Evolutionary conservation across 2,888 invertebrate species (phyloP), one percentile per base, ranked within the genome.

Genomic region (Metallyticus violacea): DNA sequence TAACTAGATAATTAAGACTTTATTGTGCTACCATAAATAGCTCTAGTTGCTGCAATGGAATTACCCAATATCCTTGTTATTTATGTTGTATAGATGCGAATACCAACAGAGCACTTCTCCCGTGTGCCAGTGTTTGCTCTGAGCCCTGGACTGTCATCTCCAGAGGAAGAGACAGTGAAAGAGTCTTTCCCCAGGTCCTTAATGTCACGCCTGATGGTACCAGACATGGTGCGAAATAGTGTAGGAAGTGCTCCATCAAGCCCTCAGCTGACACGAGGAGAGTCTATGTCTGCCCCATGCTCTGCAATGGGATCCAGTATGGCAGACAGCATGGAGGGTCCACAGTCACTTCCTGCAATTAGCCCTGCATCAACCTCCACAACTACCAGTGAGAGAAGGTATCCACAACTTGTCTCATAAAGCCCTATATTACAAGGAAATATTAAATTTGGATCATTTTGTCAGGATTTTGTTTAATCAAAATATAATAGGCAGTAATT

Each of bases 21-120:
- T n/a, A n/a, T n/a, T n/a, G n/a, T n/a, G n/a, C n/a, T n/a, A n/a
- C n/a, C n/a, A n/a, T n/a, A n/a, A n/a, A n/a, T n/a, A n/a, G n/a
- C n/a, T n/a, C n/a, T n/a, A n/a, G n/a, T n/a, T n/a, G n/a, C n/a
- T n/a, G n/a, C n/a, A n/a, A n/a, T n/a, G n/a, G n/a, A n/a, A n/a
- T n/a, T n/a, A 9, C 0, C 40, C 40, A 40, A 1, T 40, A 1
- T 2, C 15, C 40, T 40, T 40, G 40, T 40, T 40, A n/a, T n/a
- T n/a, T 40, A 9, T 40, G 5, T 40, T 30, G 15, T 15, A 7
- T 92, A 97, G 96, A 98, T 99, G 98, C 95, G 97, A 89, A 97
- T 99, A 90, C 98, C 98, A 28, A 97, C 97, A 90, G 98, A 98
- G 91, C 98, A 98, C 91, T 98, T 98, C 92, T 96, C 97, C 30